Percentiles rank a stretch among this genome's conserved stretches.
Evolutionary conservation across 2,113 vertebrate genomes (phyloP).

Genomic region (Indicator indicator): DNA sequence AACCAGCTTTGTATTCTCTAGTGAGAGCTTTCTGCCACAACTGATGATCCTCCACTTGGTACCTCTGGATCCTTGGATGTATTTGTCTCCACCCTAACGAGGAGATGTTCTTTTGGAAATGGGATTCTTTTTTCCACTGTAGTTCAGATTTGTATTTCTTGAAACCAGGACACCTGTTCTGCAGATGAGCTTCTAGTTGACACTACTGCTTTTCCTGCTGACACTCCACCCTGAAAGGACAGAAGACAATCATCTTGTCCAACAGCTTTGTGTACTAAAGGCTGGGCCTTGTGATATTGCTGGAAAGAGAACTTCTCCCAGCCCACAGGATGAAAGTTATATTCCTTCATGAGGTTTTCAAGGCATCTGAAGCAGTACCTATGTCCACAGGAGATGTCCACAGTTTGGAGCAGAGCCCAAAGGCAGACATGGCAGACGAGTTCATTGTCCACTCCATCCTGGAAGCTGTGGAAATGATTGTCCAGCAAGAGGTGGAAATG

Average conservation of each 20-base stretch:
- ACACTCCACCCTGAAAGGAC: slow-evolving; percentile 77
- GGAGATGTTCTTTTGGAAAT: slow-evolving; percentile 74
- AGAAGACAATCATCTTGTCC: slow-evolving; percentile 82
- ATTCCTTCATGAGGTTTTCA: slow-evolving; percentile 83
- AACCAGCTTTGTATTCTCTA: slow-evolving; percentile 73
- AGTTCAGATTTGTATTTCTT: slow-evolving; percentile 77
- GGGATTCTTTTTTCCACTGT: slow-evolving; percentile 76
- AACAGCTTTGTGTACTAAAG: slow-evolving; percentile 82
- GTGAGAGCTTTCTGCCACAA: not conserved
- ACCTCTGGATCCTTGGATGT: not conserved
- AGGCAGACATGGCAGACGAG: slow-evolving; percentile 85
- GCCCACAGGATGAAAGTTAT: slow-evolving; percentile 84
- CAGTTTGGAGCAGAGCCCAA: slow-evolving; percentile 80
- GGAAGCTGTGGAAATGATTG: slow-evolving; percentile 85
- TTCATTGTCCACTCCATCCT: slow-evolving; percentile 83
- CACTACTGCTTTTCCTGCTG: slow-evolving; percentile 80
- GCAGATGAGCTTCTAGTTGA: slow-evolving; percentile 83
- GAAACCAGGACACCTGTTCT: slow-evolving; percentile 84
- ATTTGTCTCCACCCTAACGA: slow-evolving; percentile 60
- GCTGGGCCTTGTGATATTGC: slow-evolving; percentile 81
- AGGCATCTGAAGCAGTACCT: slow-evolving; percentile 81
- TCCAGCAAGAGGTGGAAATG: slow-evolving; percentile 79
- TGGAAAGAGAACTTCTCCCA: slow-evolving; percentile 78
- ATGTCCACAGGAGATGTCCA: slow-evolving; percentile 86
- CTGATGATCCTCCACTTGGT: not conserved